Conservation (phyloP, 2,797 vertebrate genomes). For the Syngnathus acus region DNA sequence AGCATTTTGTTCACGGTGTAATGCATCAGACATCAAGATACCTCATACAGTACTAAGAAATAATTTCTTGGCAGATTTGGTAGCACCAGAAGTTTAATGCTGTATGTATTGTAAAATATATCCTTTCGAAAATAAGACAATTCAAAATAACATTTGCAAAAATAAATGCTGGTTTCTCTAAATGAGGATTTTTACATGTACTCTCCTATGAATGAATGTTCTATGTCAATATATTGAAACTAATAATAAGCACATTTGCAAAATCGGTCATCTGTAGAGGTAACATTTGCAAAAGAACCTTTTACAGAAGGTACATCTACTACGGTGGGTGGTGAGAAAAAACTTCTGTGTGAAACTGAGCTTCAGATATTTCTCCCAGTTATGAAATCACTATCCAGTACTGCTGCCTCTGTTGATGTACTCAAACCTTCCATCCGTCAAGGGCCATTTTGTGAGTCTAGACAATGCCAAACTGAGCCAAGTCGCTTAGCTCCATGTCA, state of each 20-base stretch:
- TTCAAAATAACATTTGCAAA: too few species aligned
- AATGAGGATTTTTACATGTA: too few species aligned
- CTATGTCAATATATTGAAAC: too few species aligned
- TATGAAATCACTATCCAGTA: not conserved
- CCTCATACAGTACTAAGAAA: too few species aligned
- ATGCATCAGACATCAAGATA: not conserved
- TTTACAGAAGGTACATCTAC: not conserved
- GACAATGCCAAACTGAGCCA: slow-evolving; percentile 53
- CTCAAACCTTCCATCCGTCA: not conserved
- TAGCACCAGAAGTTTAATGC: too few species aligned
- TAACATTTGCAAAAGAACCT: not conserved
- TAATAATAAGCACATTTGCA: not conserved
- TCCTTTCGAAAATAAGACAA: too few species aligned
- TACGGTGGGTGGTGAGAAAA: not conserved
- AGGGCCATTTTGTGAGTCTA: slow-evolving; percentile 14
- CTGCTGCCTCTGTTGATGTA: not conserved
- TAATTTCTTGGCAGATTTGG: too few species aligned
- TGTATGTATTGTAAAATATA: too few species aligned
- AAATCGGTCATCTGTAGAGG: not conserved
- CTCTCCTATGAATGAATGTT: too few species aligned
- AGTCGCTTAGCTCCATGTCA: slow-evolving; percentile 54
- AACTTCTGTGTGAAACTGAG: not conserved
- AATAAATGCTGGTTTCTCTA: too few species aligned
- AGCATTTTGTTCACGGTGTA: not conserved
- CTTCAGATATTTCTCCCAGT: not conserved